Evolutionary conservation across 2,888 invertebrate genomes (phyloP), one percentile per base, ranked within the genome.

Genomic region (Minunthozetes semirufus): DNA sequence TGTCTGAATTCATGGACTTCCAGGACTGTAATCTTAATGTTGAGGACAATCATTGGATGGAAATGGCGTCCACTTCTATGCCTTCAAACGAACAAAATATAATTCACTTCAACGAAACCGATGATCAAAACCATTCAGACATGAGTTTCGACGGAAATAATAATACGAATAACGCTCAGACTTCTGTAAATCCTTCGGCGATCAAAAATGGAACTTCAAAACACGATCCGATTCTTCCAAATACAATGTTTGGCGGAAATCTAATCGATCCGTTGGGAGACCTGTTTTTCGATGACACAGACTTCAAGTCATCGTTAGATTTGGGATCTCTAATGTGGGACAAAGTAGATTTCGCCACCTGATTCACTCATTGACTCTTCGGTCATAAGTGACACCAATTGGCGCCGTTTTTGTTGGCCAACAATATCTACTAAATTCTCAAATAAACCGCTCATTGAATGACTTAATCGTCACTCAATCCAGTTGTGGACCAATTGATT

Each of bases 261-360:
- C 46, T 25, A 1, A 46, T 70, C 25, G 70, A 70, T n/a, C 70
- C 48, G n/a, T 70, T 70, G 70, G 70, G 59, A n/a, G 73, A 73
- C 46, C 87, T 88, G 81, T 86, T 85, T 80, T 86, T 88, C 81
- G 89, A 88, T 76, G 89, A 89, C 78, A 85, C 87, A 61, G 88
- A 89, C 59, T 88, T 89, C 77, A 87, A 87, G 77, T 85, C 87
- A 80, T 83, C 87, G 3, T 83, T 86, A 33, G 87, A 88, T 79
- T 78, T 81, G 78, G 87, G 87, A 79, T 86, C 89, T 80, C 80
- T 83, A 50, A 80, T 80, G 75, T 92, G 91, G 91, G 91, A 91
- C 82, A 88, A 88, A 81, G 87, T 89, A 79, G 90, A 90, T 83
- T 90, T 87, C 83, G 89, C 89, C 81, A 88, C 89, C 82, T 87